Evolutionary conservation across 2,888 invertebrate species (phyloP).

Genomic region (Nephrotoma guestfalica): DNA sequence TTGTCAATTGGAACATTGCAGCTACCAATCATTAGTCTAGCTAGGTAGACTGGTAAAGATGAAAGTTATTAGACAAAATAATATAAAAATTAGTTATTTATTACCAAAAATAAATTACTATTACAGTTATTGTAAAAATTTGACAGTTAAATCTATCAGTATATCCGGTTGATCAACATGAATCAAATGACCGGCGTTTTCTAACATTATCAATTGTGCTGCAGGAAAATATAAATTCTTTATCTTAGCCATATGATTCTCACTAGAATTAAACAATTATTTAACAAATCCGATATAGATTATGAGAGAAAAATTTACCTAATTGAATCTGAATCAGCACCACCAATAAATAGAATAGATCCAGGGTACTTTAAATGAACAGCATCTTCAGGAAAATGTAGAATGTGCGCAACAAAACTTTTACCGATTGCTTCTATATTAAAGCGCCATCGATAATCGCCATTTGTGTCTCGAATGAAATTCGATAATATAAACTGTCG

Average conservation of each 20-base stretch:
- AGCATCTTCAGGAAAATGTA: conserved; percentile 41
- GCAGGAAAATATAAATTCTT: conserved; percentile 50
- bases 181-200: conserved; percentile 79
- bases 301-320: conserved; percentile 35
- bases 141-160: conserved; percentile 31
- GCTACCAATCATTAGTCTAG: no score
- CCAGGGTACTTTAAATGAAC: conserved; percentile 40
- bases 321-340: conserved; percentile 68
- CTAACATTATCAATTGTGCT: conserved; percentile 47
- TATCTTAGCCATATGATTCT: conserved; percentile 45
- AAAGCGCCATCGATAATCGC: conserved; percentile 55
- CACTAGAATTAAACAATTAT: conserved; percentile 19
- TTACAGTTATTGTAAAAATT: background rate
- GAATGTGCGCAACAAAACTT: conserved; percentile 47
- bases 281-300: background rate
- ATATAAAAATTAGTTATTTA: no score
- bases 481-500: conserved; percentile 76
- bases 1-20: no score
- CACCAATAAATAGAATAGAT: conserved; percentile 72
- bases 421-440: conserved; percentile 59
- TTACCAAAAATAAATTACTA: background rate
- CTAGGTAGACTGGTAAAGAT: no score
- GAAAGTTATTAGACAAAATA: no score
- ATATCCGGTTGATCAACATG: conserved; percentile 65
- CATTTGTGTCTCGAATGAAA: conserved; percentile 28